Base-by-base conservation (phyloP, 1,140 invertebrate genomes). In the Cyclargus thomasi region DNA sequence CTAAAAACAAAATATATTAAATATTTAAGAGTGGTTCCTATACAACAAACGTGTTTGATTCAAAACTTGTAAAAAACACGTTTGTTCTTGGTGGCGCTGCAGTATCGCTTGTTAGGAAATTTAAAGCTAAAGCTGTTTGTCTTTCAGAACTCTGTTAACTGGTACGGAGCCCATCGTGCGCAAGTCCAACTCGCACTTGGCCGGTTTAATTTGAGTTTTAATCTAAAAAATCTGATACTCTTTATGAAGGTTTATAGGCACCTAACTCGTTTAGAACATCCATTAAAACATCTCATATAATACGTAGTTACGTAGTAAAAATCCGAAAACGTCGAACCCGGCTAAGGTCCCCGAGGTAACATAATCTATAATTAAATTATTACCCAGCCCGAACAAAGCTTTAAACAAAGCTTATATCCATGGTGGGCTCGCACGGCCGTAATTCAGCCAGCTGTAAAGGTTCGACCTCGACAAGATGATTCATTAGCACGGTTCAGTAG, bases 401-500 rank as follows among this genome's bases (percentile, higher is more conserved):
- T 59, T 59, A 59, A 59, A 59, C 55, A 59, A 59, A 59, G 55
- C 55, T 20, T 59, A 59, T 20, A 55, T 55, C 18, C 53, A 59
- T 59, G 18, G 55, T 21, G 18, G 55, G 55, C 6, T 20, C 10
- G 10, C 55, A 21, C 55, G 55, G 55, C 55, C 55, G 55, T 59
- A 59, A 59, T 20, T 59, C 55, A 59, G 20, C 55, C 18, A 21
- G 20, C 55, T 21, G 55, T 63, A 63, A 72, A 74, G 73, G 66
- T 55, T 69, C 68, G 73, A 76, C 74, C 72, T 72, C 65, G 59
- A 62, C 66, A 53, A 65, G 57, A 68, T 74, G 77, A 79, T 76
- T 75, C 75, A 79, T 79, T 79, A 74, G 70, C 71, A 70, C 68
- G 74, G 73, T 75, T 75, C 74, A 72, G 70, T 71, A 74, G 75